A percentile compares a stretch with the other conserved stretches of the same genome.
Evolutionary conservation across 2,888 invertebrate genomes (phyloP).

Genomic region (Aporophyla nigra): DNA sequence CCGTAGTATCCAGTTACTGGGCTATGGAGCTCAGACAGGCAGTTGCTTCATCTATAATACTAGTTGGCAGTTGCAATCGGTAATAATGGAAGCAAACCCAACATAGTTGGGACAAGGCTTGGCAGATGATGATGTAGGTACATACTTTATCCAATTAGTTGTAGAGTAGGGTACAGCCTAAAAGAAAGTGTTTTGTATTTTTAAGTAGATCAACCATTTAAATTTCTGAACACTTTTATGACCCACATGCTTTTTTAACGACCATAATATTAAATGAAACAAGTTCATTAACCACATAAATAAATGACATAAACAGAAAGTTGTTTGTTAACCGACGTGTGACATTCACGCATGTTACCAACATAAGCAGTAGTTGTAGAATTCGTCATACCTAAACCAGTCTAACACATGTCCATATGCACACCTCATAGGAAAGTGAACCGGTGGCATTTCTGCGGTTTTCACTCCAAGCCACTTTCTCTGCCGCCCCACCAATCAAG

Average conservation of each 20-base stretch:
- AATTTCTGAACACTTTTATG: neutral
- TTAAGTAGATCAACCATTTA: neutral
- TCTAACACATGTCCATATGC: conserved; percentile 75
- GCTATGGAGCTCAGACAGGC: no score
- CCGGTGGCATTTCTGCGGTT: conserved; percentile 82
- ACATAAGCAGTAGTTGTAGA: conserved; percentile 60
- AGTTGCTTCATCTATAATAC: no score
- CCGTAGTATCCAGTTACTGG: no score
- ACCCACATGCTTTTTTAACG: no score
- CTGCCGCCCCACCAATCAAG: conserved; percentile 57
- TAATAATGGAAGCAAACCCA: no score
- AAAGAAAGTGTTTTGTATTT: neutral
- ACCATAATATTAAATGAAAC: conserved; percentile 9
- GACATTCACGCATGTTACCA: conserved; percentile 41
- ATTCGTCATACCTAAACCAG: conserved; percentile 77
- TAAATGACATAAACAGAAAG: conserved; percentile 53
- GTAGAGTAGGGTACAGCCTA: neutral
- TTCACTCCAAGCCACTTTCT: conserved; percentile 84
- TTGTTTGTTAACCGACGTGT: conserved; percentile 60
- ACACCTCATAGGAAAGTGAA: conserved; percentile 81
- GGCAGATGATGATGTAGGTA: neutral
- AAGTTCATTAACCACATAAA: conserved; percentile 45
- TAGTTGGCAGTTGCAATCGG: no score
- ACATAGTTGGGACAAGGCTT: no score
- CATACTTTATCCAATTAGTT: neutral